phyloP scores from a whole-genome alignment of 2,113 vertebrate genomes.

The Ictalurus punctatus region DNA sequence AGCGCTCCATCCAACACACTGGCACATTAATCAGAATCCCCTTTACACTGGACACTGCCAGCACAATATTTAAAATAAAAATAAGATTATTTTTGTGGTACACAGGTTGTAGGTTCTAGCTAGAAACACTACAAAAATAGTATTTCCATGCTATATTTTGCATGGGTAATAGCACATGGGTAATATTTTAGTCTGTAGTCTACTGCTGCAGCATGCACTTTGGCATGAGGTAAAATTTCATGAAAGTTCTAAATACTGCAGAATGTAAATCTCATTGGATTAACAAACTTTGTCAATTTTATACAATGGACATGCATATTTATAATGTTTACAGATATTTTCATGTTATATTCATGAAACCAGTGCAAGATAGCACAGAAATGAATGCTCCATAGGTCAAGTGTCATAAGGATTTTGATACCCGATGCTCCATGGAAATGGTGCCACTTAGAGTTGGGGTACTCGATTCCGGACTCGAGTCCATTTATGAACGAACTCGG shows the following conservation, averaged over 20 bases:
- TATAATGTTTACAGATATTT: neutral
- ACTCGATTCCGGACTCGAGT: too few relatives aligned
- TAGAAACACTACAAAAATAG: neutral
- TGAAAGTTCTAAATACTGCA: neutral
- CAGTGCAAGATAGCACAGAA: neutral
- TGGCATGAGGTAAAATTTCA: neutral
- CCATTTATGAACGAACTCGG: too few relatives aligned
- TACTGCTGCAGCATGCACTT: neutral
- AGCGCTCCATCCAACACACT: neutral
- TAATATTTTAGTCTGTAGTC: neutral
- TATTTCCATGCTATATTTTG: neutral
- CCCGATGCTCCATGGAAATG: neutral
- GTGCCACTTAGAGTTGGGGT: neutral
- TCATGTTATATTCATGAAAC: neutral
- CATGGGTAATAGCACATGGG: neutral
- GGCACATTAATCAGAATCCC: neutral
- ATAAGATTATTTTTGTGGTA: neutral
- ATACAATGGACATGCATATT: neutral
- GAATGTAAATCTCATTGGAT: neutral
- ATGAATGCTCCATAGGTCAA: too few relatives aligned
- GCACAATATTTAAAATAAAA: neutral
- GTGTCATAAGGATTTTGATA: neutral
- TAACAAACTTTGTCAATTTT: neutral
- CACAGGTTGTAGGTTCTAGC: neutral
- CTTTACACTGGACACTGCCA: neutral